Evolutionary conservation across 2,888 invertebrate species (phyloP).

Genomic region (Harmothoe impar): DNA sequence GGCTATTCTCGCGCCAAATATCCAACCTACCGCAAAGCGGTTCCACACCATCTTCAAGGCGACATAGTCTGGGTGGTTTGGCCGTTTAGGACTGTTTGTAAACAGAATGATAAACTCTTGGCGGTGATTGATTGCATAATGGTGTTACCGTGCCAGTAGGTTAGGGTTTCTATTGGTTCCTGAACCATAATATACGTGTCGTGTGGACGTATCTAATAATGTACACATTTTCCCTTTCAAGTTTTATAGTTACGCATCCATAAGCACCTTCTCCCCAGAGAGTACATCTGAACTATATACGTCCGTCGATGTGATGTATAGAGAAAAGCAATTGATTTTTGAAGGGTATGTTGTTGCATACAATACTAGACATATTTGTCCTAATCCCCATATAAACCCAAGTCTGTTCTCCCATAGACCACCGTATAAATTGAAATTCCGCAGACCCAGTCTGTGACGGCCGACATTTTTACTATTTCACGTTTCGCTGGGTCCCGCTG

Average conservation of each 20-base stretch:
- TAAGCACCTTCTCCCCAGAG: too few relatives aligned
- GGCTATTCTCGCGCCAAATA: slow-evolving; percentile 43
- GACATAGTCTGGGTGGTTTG: not conserved
- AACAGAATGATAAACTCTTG: slow-evolving; percentile 11
- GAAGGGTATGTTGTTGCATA: too few relatives aligned
- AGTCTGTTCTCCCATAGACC: not conserved
- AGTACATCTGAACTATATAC: too few relatives aligned
- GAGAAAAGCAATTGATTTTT: too few relatives aligned
- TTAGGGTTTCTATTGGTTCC: too few relatives aligned
- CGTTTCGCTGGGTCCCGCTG: not conserved
- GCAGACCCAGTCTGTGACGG: not conserved
- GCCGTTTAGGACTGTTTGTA: not conserved
- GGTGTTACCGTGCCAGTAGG: not conserved
- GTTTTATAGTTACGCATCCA: too few relatives aligned
- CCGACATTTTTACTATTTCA: not conserved
- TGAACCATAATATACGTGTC: too few relatives aligned
- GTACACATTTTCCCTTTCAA: too few relatives aligned
- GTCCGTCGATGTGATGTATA: too few relatives aligned
- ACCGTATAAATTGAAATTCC: slow-evolving; percentile 39
- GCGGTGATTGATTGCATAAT: not conserved
- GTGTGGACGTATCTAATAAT: too few relatives aligned
- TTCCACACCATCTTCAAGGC: not conserved
- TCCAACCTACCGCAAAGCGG: slow-evolving; percentile 32
- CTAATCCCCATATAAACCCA: not conserved
- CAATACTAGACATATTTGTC: too few relatives aligned